Base-by-base conservation (phyloP, 2,113 vertebrate species). In the Bujurquina vittata region DNA sequence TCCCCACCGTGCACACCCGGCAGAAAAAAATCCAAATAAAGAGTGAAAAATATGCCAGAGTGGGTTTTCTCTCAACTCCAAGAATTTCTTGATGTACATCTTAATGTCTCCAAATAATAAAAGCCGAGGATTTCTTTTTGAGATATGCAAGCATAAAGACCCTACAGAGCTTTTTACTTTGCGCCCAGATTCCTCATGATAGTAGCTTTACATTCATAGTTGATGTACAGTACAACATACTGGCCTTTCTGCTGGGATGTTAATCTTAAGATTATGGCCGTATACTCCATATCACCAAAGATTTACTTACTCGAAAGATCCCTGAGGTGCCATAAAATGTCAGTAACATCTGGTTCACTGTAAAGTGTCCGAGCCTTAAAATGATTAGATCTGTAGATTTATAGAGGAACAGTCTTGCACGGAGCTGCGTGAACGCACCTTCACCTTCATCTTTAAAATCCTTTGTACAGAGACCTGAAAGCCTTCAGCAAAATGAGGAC, bases 1-100 rank as follows among this genome's bases (percentile, higher is more conserved):
- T 92, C 89, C 81, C 90, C 74, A 73, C 86, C 88, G 49, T 63
- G 72, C 83, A 87, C 69, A 59, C 77, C n/a, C n/a, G 72, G n/a
- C 81, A 75, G 75, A 43, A 69, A 49, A 49, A 49, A 49, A 49
- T 83, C 83, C 49, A 84, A 92, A 92, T 49, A 88, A 84, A 86
- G 73, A 85, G 52, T 35, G 72, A 88, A 84, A 88, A 75, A 29
- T 83, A 75, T 84, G 65, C 62, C 22, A 35, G 59, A 80, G 7
- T 3, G 78, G 74, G 82, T 78, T 84, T 31, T 59, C 58, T 76
- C 60, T 49, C 59, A 80, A 63, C 29, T 69, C 80, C 11, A 86
- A 82, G 49, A 77, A 75, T 85, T 77, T 84, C 31, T 65, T 55
- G 12, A 59, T 80, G 73, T 49, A 75, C 40, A 58, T 26, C 1